Evolutionary conservation across 2,797 vertebrate species (phyloP), one percentile per base, ranked within the genome.

Genomic region (Phataginus tricuspis): DNA sequence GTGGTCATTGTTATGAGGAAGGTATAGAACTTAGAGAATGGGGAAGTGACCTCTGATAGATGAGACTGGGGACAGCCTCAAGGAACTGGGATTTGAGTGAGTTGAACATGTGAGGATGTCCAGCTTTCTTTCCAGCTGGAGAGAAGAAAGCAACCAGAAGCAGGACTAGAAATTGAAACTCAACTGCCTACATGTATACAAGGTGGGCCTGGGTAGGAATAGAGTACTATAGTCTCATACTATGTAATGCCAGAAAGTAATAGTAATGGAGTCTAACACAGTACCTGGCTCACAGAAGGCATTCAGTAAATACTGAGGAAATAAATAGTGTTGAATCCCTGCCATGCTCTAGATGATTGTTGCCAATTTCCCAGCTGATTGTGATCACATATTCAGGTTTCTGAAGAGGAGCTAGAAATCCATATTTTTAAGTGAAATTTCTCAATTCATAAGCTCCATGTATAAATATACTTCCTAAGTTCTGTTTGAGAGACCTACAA

Each of bases 401-500:
- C 84, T 74, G 31, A 59, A 86, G 68, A 75, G 61, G 18, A 86
- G 23, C 29, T 39, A 49, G 25, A 86, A 89, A n/a, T 82, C 86
- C 34, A 82, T 34, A 86, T 77, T 91, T 96, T 80, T 68, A 59
- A 45, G 61, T 74, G 29, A 90, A 53, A 45, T 85, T 82, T 74
- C 59, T 68, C 51, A 80, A 4, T 69, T 45, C 45, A 55, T 75
- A 82, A 93, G 34, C 12, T 23, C 19, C 29, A 2, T 37, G 27
- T n/a, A 25, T 86, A 64, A 57, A 39, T 42, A 68, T 14, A 83
- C 23, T 51, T 77, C 61, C 71, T 84, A 25, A 45, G 23, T 71
- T 84, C 83, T 45, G 3, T 27, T 53, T 77, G 13, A 82, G 75
- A 61, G 51, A 63, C 63, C 88, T 55, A 49, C 37, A 77, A 91